Conservation (phyloP, 2,113 vertebrate species). For the Xenopus laevis region DNA sequence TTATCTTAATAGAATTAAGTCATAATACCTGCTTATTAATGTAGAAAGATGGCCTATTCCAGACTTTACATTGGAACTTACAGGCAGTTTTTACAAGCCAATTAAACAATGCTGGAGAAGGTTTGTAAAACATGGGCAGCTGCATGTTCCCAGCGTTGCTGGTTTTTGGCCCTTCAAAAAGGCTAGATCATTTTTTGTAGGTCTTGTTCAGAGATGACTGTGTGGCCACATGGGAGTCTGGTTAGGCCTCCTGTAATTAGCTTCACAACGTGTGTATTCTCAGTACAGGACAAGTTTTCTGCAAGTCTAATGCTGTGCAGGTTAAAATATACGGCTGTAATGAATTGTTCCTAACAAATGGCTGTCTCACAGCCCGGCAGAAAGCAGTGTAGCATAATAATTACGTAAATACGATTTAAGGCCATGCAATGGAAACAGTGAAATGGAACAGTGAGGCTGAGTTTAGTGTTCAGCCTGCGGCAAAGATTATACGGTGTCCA, state of each 20-base stretch:
- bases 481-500: background rate
- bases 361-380: background rate
- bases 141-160: background rate
- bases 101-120: background rate
- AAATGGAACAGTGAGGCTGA: background rate
- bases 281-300: constrained; percentile 42
- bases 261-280: constrained; percentile 45
- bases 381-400: background rate
- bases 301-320: constrained; percentile 43
- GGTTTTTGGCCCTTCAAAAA: background rate
- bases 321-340: constrained; percentile 15
- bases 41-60: background rate
- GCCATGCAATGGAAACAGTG: background rate
- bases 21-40: no score
- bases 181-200: background rate
- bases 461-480: background rate
- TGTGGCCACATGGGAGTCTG: constrained; percentile 22
- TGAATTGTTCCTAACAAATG: background rate
- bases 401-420: background rate
- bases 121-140: constrained; percentile 27
- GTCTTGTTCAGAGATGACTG: constrained; percentile 9
- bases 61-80: constrained; percentile 47
- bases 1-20: no score
- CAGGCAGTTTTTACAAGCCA: constrained; percentile 47
- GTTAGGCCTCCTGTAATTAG: constrained; percentile 44